Conservation (phyloP, 2,113 vertebrate genomes). For the Hydrochoerus hydrochaeris region DNA sequence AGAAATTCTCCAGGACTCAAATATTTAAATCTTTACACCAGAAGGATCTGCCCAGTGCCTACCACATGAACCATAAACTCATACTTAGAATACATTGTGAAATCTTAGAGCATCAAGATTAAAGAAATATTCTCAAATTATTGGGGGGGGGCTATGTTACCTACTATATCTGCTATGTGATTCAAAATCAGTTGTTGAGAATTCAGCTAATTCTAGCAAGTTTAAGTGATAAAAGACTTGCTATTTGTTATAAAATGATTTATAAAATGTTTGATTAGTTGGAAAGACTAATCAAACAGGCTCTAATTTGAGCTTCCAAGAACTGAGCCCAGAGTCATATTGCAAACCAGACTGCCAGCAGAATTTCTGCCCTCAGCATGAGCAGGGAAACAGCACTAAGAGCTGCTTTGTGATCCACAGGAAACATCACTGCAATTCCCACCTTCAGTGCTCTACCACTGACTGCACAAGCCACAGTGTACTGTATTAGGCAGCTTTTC, state of each 20-base stretch:
- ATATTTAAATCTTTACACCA: not conserved
- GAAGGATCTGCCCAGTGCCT: not conserved
- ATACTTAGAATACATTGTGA: constrained; percentile 22
- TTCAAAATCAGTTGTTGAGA: constrained; percentile 32
- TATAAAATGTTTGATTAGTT: too few relatives aligned
- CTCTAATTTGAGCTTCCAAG: not conserved
- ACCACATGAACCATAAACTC: not conserved
- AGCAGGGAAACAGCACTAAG: not conserved
- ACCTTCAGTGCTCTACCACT: not conserved
- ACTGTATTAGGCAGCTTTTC: not conserved
- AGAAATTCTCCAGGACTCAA: not conserved
- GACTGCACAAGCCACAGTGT: not conserved
- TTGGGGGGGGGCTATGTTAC: not conserved
- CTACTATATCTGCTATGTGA: not conserved
- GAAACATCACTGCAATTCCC: not conserved
- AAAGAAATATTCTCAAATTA: not conserved
- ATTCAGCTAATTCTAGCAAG: not conserved
- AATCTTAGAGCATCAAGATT: not conserved
- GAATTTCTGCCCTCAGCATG: not conserved
- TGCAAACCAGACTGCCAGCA: not conserved
- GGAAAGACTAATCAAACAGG: not conserved
- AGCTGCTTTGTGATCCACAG: not conserved
- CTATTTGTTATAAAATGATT: constrained; percentile 1
- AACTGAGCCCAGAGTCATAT: not conserved
- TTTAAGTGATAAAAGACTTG: not conserved